Evolutionary conservation across 2,888 invertebrate species (phyloP).

Genomic region (Horisme vitalbata): DNA sequence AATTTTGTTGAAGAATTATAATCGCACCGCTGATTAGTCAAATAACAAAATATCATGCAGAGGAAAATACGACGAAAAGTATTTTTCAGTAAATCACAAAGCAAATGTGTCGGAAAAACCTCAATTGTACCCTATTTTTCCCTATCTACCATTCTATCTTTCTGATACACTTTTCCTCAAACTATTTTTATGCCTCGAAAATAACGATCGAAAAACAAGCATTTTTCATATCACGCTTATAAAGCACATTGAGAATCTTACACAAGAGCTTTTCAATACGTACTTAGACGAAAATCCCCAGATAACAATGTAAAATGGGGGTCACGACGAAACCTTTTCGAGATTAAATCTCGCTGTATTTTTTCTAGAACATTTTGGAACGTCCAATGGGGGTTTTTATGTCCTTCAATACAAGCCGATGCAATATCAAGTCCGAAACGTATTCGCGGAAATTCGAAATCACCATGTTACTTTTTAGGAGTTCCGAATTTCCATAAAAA

Average conservation of each 20-base stretch:
- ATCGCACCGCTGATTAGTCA: too few species aligned
- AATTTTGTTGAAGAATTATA: too few species aligned
- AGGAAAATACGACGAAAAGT: too few species aligned
- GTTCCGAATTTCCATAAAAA: slow-evolving; percentile 13
- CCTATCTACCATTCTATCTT: background rate
- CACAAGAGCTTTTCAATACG: slow-evolving; percentile 30
- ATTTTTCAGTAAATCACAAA: background rate
- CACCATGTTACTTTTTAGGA: slow-evolving; percentile 14
- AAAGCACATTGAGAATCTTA: slow-evolving; percentile 20
- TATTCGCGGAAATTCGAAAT: slow-evolving; percentile 3
- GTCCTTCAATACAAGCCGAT: background rate
- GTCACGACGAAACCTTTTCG: slow-evolving; percentile 22
- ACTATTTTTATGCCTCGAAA: slow-evolving; percentile 24
- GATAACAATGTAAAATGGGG: slow-evolving; percentile 34
- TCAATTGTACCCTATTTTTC: slow-evolving; percentile 1
- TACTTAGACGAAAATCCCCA: slow-evolving; percentile 30
- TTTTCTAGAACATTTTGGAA: slow-evolving; percentile 26
- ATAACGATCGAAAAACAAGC: slow-evolving; percentile 32
- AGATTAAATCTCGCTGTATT: slow-evolving; percentile 31
- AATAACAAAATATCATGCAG: too few species aligned
- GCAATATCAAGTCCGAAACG: background rate
- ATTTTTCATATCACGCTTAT: slow-evolving; percentile 30
- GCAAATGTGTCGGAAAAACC: background rate
- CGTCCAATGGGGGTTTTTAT: slow-evolving; percentile 14
- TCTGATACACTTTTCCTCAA: slow-evolving; percentile 12